A percentile compares a stretch with the other conserved stretches of the same genome.
These are phyloP conservation scores for Coluber constrictor DNA, from an alignment of 2,797 vertebrate genomes.

Conservation along the genomic window DNA sequence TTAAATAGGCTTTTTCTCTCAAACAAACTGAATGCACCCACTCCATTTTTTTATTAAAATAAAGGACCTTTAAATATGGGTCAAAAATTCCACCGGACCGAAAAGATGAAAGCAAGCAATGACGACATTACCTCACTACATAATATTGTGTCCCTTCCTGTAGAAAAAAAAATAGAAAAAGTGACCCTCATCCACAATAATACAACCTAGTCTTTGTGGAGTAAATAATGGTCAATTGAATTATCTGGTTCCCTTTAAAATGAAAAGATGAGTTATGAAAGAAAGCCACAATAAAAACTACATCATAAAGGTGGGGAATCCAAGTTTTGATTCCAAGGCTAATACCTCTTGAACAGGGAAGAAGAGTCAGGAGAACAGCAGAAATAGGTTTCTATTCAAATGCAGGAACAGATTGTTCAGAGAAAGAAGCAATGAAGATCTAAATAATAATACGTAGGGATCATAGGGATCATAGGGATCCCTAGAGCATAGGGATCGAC, in stretches of 20 bases:
- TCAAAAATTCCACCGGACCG: background rate
- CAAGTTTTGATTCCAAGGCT: background rate
- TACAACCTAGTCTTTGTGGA: background rate
- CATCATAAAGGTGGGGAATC: background rate
- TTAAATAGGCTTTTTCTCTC: background rate
- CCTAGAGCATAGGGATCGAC: background rate
- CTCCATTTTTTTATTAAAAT: background rate
- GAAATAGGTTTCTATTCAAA: background rate
- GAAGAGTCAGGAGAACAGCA: background rate
- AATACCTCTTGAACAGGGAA: background rate
- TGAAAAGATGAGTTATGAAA: background rate
- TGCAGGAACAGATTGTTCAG: background rate
- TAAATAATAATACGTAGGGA: background rate
- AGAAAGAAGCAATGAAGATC: background rate
- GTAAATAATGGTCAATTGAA: background rate
- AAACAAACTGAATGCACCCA: background rate
- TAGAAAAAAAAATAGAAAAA: background rate
- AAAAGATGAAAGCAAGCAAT: background rate
- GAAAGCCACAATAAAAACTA: background rate
- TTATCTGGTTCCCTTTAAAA: background rate
- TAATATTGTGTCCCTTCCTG: background rate
- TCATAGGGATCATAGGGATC: too few species aligned
- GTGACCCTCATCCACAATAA: background rate
- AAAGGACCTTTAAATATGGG: background rate
- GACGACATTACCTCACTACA: background rate